Evolutionary conservation across 2,888 invertebrate genomes (phyloP).

Genomic region (Pollenia griseotomentosa): DNA sequence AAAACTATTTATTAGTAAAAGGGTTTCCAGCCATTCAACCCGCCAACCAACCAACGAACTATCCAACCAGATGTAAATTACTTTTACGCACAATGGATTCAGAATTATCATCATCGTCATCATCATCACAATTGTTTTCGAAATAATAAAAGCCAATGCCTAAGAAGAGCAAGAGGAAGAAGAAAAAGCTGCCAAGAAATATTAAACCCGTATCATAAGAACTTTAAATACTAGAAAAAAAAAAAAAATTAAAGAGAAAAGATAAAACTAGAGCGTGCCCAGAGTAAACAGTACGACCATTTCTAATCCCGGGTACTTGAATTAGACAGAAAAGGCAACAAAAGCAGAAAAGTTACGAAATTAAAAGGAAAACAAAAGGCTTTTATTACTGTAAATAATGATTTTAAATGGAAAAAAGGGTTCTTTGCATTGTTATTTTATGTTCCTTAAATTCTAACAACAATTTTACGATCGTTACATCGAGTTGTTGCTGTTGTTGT

Average conservation of each 20-base stretch:
- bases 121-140: conserved; percentile 10
- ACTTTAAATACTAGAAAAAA: conserved; percentile 15
- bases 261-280: conserved; percentile 3
- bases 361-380: conserved; percentile 42
- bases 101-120: not conserved
- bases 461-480: conserved; percentile 41
- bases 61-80: conserved; percentile 15
- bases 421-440: conserved; percentile 11
- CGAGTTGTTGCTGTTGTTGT: not conserved
- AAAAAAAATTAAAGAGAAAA: not conserved
- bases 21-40: conserved; percentile 12
- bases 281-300: too few relatives aligned
- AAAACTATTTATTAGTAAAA: conserved; percentile 34
- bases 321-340: not conserved
- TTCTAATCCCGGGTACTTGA: not conserved
- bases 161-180: not conserved
- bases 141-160: conserved; percentile 12
- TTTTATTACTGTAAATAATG: conserved; percentile 53
- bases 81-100: conserved; percentile 43
- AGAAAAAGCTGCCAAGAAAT: not conserved
- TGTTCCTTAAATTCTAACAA: conserved; percentile 33
- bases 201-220: conserved; percentile 57
- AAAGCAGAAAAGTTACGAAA: conserved; percentile 35
- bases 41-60: not conserved
- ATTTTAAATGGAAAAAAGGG: conserved; percentile 3